Evolutionary conservation across 1,140 invertebrate genomes (phyloP).

Genomic region (Orius laevigatus): DNA sequence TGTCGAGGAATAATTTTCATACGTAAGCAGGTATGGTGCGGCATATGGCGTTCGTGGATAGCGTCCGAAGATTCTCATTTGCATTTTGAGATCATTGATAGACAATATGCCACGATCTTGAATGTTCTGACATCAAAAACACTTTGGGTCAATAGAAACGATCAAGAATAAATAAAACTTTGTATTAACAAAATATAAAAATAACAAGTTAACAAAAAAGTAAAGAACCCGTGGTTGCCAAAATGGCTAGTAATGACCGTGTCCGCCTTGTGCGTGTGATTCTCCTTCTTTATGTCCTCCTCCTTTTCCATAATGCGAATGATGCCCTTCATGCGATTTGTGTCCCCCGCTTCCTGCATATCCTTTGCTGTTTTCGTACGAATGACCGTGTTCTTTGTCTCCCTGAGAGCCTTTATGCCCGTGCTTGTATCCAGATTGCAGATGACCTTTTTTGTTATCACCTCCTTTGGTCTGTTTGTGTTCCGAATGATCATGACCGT

Average conservation of each 20-base stretch:
- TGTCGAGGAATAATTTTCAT: no score
- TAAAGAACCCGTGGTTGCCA: no score
- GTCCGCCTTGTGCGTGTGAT: constrained; percentile 21
- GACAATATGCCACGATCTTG: no score
- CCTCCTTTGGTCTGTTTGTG: constrained; percentile 21
- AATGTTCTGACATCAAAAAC: no score
- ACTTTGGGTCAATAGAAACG: no score
- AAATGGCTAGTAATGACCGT: constrained; percentile 9
- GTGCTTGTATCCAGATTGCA: constrained; percentile 21
- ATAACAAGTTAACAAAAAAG: not conserved
- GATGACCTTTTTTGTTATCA: constrained; percentile 19
- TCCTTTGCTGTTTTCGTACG: constrained; percentile 20
- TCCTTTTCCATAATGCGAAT: constrained; percentile 19
- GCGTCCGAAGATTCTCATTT: no score
- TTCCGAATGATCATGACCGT: constrained; percentile 24
- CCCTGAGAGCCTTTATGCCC: constrained; percentile 14
- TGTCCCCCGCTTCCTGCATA: constrained; percentile 19
- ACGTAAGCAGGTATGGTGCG: no score
- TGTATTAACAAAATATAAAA: constrained; percentile 23
- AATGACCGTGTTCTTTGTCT: constrained; percentile 20
- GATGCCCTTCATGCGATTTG: constrained; percentile 17
- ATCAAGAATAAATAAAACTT: constrained; percentile 12
- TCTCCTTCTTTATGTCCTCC: constrained; percentile 21
- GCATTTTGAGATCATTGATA: no score
- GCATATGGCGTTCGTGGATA: no score